phyloP scores from a whole-genome alignment of 1,140 invertebrate species.

The Propsilocerus akamusi region DNA sequence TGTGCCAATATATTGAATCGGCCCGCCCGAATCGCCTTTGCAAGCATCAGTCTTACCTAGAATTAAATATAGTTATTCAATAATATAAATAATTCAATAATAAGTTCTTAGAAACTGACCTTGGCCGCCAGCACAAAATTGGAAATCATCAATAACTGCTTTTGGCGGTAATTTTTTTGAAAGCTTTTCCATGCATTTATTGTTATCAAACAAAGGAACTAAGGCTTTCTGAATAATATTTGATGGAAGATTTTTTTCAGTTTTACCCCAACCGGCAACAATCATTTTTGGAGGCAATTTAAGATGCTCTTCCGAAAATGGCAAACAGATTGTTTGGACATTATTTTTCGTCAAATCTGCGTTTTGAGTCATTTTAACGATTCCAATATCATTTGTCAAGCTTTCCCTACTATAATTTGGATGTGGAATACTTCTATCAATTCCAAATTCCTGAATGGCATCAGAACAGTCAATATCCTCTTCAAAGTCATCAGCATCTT shows the following conservation, averaged over 20 bases:
- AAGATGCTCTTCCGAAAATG: not conserved
- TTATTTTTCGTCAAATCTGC: not conserved
- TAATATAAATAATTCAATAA: not conserved
- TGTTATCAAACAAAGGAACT: slow-evolving; percentile 11
- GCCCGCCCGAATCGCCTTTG: slow-evolving; percentile 37
- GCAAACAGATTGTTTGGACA: not conserved
- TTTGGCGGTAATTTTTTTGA: not conserved
- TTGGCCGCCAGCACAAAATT: not conserved
- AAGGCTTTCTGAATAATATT: slow-evolving; percentile 18
- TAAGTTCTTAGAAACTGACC: not conserved
- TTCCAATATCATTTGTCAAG: not conserved
- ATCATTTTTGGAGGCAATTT: slow-evolving; percentile 22
- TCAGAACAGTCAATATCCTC: too few relatives aligned
- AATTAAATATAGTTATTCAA: not conserved
- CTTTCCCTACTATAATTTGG: not conserved
- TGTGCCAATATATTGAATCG: slow-evolving; percentile 27
- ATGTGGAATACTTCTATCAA: not conserved
- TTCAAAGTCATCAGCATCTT: too few relatives aligned
- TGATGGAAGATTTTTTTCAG: slow-evolving; percentile 25
- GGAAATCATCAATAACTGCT: not conserved
- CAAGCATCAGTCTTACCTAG: slow-evolving; percentile 33
- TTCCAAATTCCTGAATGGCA: too few relatives aligned
- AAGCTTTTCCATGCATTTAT: slow-evolving; percentile 6
- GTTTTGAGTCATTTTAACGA: not conserved
- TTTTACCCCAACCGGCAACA: slow-evolving; percentile 47